phyloP scores from a whole-genome alignment of 2,113 vertebrate genomes.

The Geococcyx californianus region DNA sequence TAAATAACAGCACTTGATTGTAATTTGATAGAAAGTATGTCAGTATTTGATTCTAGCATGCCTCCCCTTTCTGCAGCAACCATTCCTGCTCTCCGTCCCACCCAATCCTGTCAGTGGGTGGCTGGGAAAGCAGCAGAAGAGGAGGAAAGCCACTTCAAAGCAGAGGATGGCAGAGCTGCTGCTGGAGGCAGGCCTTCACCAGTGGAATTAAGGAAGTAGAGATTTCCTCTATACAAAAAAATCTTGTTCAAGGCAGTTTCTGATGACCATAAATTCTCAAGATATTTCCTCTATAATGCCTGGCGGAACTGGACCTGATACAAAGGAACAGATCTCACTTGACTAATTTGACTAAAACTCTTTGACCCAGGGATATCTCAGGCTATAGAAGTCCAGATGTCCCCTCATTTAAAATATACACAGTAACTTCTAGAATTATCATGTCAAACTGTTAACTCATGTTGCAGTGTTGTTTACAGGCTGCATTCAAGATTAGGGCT shows the following conservation, averaged over 20 bases:
- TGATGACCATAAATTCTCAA: neutral
- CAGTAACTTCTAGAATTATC: neutral
- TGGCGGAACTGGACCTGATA: neutral
- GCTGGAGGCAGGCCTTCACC: neutral
- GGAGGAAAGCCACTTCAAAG: neutral
- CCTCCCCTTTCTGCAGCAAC: neutral
- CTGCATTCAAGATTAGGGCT: neutral
- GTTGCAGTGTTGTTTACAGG: neutral
- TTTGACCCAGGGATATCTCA: neutral
- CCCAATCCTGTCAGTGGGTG: neutral
- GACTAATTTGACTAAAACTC: neutral
- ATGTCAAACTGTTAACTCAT: neutral
- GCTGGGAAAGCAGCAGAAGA: neutral
- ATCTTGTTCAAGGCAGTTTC: neutral
- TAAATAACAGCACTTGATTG: constrained; percentile 34
- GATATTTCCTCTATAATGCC: neutral
- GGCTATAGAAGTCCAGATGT: neutral
- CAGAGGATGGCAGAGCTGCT: neutral
- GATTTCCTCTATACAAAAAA: neutral
- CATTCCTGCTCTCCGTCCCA: neutral
- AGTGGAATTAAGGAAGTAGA: neutral
- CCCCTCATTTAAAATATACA: neutral
- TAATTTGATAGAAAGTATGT: neutral
- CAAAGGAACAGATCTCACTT: neutral
- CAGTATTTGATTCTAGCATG: neutral